Evolutionary conservation across 2,113 vertebrate species (phyloP), one percentile per base, ranked within the genome.

Genomic region (Pseudolaguvia tuberculata): DNA sequence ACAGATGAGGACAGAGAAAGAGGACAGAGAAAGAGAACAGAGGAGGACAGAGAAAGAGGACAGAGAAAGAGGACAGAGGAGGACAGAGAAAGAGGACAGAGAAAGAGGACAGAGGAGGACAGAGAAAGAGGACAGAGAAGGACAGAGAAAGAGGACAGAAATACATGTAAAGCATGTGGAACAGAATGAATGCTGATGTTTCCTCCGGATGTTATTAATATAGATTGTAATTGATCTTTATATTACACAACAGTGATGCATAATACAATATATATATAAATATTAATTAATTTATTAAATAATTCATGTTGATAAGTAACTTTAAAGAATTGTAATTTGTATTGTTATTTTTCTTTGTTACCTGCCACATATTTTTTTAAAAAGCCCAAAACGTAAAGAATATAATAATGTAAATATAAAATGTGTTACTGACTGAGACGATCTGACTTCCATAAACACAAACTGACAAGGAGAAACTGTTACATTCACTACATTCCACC

Each of bases 161-260:
- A 23, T 85, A 82, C 31, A 80, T 86, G 50, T 87, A 66, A 80
- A 6, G 7, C 12, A 59, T 13, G 1, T 14, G 57, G 59, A 62
- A 21, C 13, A 73, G 11, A 45, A 45, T 12, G 12, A 0, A 10
- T 42, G 55, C 11, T 31, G 5, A 13, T 13, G 39, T 14, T 3
- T 62, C 29, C 39, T 4, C 10, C 11, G 23, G n/a, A 59, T 18
- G 6, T 17, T 17, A 10, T 15, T 25, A 27, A 29, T 29, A 6
- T 48, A 13, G 4, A 48, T 8, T 48, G 14, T 15, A 7, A 29
- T 20, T 17, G 1, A 29, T 10, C 6, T 11, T 31, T 17, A 10
- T 29, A 35, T 2, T 18, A 20, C 29, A 35, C 29, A 61, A 61
- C 31, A 61, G n/a, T n/a, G n/a, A n/a, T n/a, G n/a, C n/a, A n/a